Conservation (phyloP, 2,888 invertebrate genomes). For the Graphium colonna region DNA sequence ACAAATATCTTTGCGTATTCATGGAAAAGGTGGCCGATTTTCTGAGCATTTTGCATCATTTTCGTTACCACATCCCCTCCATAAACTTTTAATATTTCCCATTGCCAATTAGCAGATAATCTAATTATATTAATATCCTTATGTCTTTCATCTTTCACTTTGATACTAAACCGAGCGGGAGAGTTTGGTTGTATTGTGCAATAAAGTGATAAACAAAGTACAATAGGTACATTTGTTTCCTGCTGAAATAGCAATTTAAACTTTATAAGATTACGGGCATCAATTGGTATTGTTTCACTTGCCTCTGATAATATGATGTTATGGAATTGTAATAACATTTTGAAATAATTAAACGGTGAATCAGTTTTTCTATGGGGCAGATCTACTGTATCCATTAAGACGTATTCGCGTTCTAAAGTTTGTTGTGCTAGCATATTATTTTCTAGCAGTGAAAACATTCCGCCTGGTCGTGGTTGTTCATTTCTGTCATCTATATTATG, state of each 20-base stretch:
- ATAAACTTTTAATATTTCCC: conserved; percentile 63
- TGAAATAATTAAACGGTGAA: conserved; percentile 57
- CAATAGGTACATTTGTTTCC: conserved; percentile 41
- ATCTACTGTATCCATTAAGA: conserved; percentile 52
- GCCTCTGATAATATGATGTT: conserved; percentile 46
- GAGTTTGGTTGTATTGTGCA: conserved; percentile 25
- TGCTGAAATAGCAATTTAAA: conserved; percentile 59
- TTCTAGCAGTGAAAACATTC: not conserved
- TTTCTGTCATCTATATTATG: not conserved
- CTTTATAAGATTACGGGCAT: conserved; percentile 49
- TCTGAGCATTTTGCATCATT: conserved; percentile 46
- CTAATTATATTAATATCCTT: conserved; percentile 43
- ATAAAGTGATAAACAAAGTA: conserved; percentile 47
- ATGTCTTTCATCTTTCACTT: conserved; percentile 44
- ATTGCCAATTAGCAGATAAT: conserved; percentile 64
- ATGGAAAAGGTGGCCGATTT: conserved; percentile 36
- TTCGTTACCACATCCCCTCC: conserved; percentile 45
- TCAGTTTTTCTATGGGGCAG: conserved; percentile 56
- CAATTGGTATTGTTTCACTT: conserved; percentile 27
- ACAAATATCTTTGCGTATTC: conserved; percentile 45
- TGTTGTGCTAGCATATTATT: not conserved
- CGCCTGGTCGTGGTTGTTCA: not conserved
- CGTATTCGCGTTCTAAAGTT: conserved; percentile 28
- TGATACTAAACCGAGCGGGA: conserved; percentile 43
- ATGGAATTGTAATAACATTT: conserved; percentile 48